Evolutionary conservation across 2,113 vertebrate genomes (phyloP).

Genomic region (Carassius auratus): DNA sequence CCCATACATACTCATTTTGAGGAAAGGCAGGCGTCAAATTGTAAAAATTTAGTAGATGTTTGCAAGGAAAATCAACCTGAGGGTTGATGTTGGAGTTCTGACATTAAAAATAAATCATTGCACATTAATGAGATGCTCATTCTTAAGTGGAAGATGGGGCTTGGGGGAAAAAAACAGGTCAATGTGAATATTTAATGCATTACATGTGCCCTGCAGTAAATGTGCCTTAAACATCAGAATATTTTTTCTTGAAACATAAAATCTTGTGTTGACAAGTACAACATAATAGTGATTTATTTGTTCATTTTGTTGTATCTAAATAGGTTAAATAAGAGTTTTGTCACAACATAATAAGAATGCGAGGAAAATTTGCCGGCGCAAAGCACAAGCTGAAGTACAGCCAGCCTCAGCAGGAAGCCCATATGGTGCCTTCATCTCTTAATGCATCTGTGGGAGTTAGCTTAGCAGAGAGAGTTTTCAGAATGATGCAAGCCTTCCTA

Average conservation of each 20-base stretch:
- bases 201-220: neutral
- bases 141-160: neutral
- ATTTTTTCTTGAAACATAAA: neutral
- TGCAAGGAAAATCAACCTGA: conserved; percentile 12
- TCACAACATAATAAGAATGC: neutral
- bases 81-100: neutral
- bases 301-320: conserved; percentile 1
- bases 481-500: neutral
- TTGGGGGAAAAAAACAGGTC: neutral
- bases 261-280: neutral
- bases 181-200: conserved; percentile 13
- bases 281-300: neutral
- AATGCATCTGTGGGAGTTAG: conserved; percentile 27
- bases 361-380: neutral
- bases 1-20: neutral
- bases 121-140: neutral
- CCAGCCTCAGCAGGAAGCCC: conserved; percentile 21
- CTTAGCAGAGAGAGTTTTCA: conserved; percentile 24
- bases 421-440: conserved; percentile 42
- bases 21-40: neutral
- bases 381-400: conserved; percentile 1
- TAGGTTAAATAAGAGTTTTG: neutral
- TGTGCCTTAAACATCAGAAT: neutral
- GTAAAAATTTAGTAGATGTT: neutral
- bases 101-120: conserved; percentile 7